A percentile compares a stretch with the other conserved stretches of the same genome.
phyloP scores from a whole-genome alignment of 2,113 vertebrate genomes.

The Candoia aspera region DNA sequence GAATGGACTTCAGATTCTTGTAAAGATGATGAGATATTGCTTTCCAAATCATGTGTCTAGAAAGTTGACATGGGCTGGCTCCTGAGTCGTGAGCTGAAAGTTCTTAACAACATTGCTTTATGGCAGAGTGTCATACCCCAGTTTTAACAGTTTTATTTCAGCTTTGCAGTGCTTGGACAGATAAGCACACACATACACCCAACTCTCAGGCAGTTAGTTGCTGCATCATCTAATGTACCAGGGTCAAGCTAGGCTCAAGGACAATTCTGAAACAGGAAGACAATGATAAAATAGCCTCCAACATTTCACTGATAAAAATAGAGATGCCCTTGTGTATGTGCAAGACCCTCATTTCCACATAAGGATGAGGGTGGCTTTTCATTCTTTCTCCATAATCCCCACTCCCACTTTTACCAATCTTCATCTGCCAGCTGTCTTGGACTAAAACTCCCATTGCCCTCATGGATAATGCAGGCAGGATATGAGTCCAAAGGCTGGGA shows the following conservation, averaged over 20 bases:
- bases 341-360: neutral
- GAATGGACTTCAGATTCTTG: constrained; percentile 62
- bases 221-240: constrained; percentile 8
- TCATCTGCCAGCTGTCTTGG: neutral
- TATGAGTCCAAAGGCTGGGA: neutral
- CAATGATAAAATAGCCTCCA: constrained; percentile 6
- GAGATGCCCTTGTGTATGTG: neutral
- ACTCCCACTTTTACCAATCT: neutral
- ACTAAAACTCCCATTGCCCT: neutral
- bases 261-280: constrained; percentile 12
- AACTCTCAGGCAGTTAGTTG: neutral
- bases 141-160: neutral
- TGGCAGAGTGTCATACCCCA: neutral
- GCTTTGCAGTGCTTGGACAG: too few relatives aligned
- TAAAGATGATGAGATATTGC: constrained; percentile 21
- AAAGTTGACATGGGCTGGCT: constrained; percentile 25
- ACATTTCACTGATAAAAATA: constrained; percentile 2
- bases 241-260: neutral
- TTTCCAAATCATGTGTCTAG: constrained; percentile 52
- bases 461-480: neutral
- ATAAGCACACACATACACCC: neutral
- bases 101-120: neutral
- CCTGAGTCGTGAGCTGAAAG: neutral
- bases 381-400: neutral
- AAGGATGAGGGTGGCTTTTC: neutral